Evolutionary conservation across 2,113 vertebrate species (phyloP).

Genomic region (Panurus biarmicus): DNA sequence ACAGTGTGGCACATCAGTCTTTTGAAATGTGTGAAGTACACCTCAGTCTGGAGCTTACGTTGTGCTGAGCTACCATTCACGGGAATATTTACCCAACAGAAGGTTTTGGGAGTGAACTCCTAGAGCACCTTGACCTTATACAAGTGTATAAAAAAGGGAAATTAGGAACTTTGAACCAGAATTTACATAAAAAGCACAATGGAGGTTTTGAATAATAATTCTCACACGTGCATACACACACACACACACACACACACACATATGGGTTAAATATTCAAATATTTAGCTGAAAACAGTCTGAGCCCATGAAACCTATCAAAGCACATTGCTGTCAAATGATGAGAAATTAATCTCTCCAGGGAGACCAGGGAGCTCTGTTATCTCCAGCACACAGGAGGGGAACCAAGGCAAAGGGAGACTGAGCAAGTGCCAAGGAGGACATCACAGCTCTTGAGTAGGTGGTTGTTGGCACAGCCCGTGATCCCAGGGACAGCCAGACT

Average conservation of each 20-base stretch:
- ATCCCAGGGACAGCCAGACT: neutral
- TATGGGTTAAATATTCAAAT: neutral
- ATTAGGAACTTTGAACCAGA: neutral
- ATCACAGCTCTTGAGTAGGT: neutral
- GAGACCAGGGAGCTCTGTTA: neutral
- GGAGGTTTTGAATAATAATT: neutral
- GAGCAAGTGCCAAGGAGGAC: neutral
- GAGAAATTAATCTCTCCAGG: neutral
- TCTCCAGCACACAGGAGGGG: neutral
- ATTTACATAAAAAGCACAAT: neutral
- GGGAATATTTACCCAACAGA: neutral
- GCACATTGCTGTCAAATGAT: fast-evolving
- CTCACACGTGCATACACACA: neutral
- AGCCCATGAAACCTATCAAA: neutral
- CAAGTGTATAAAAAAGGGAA: neutral
- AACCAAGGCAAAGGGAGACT: neutral
- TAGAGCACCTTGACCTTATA: neutral
- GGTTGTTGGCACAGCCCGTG: neutral
- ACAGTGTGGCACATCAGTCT: neutral
- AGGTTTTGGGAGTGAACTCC: neutral
- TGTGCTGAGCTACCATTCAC: neutral
- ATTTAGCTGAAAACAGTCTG: neutral
- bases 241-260: neutral
- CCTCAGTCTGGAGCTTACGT: neutral
- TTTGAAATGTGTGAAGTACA: neutral